A percentile compares a stretch with the other conserved stretches of the same genome.
Conservation (phyloP, 2,797 vertebrate species). For the Cirrhinus molitorella region DNA sequence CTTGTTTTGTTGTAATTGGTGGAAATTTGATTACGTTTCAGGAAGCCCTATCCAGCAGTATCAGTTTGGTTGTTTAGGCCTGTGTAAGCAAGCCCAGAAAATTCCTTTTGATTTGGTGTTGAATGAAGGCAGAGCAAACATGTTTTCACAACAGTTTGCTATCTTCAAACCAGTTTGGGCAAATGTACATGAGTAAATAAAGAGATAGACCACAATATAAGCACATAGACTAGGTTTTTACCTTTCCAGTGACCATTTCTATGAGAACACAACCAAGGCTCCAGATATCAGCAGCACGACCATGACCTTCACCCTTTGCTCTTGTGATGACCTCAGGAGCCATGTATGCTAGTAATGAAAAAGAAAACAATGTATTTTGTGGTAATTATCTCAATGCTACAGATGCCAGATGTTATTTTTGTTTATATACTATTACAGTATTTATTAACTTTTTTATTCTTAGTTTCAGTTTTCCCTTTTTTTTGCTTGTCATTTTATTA, state of each 20-base stretch:
- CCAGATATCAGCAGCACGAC: conserved; percentile 97
- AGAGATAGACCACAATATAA: not conserved
- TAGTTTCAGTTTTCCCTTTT: not conserved
- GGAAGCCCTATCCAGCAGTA: not conserved
- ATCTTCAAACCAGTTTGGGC: not conserved
- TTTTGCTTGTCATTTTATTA: not conserved
- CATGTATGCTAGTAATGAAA: conserved; percentile 88
- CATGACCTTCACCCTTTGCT: conserved; percentile 97
- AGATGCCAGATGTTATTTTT: not conserved
- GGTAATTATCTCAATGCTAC: not conserved
- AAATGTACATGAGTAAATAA: not conserved
- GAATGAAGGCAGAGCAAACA: not conserved
- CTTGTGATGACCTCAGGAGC: conserved; percentile 98
- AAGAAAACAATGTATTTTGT: not conserved
- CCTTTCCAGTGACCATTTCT: conserved; percentile 99
- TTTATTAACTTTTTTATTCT: not conserved
- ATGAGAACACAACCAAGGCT: conserved; percentile 97
- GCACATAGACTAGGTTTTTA: conserved; percentile 61
- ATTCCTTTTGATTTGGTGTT: not conserved
- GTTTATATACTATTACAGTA: not conserved
- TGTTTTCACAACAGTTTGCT: not conserved
- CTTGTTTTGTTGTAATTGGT: not conserved
- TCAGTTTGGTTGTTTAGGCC: not conserved
- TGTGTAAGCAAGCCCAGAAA: not conserved
- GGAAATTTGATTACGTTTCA: not conserved